Evolutionary conservation across 2,113 vertebrate species (phyloP), one percentile per base, ranked within the genome.

Genomic region (Excalfactoria chinensis): DNA sequence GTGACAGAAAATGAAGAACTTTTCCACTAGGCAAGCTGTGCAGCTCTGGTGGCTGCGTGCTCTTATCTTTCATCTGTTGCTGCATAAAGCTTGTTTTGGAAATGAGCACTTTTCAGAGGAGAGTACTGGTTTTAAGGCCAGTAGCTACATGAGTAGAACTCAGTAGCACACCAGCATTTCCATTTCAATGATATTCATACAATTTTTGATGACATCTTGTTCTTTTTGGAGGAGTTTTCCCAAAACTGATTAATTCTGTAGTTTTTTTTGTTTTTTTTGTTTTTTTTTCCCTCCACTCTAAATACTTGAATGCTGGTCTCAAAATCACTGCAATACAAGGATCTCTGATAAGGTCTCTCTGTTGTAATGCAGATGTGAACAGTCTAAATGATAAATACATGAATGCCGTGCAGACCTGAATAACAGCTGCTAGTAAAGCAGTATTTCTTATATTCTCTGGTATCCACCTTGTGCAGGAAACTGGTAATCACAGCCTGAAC

Each of bases 21-120:
- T 88, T 92, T 80, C 72, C 34, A 86, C 53, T 12, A 64, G 46
- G 41, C 58, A 95, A 83, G 43, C 82, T 81, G n/a, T 83, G 43
- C 64, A 63, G 37, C 10, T 49, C 53, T 49, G 37, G 60, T 72
- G 67, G 40, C 8, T 73, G 5, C 70, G 69, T 70, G 30, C 9
- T 81, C 53, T 70, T 89, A 55, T 46, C 67, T 68, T 35, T 3
- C 51, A 91, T 32, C 82, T 55, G 51, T 15, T 74, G 41, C 11
- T 41, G 5, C 34, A 43, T 55, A 49, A 76, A 83, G 28, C 25
- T 21, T 76, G 32, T 55, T 87, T 79, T 63, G 28, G 79, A 87
- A 88, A 53, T 22, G 2, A 56, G 55, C 30, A 44, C 8, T 64
- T 88, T 34, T 76, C 60, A 32, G 37, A 70, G 22, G 9, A 84